Percentiles rank a stretch among this genome's conserved stretches.
phyloP scores from a whole-genome alignment of 2,888 invertebrate species.

The Caprella mutica region DNA sequence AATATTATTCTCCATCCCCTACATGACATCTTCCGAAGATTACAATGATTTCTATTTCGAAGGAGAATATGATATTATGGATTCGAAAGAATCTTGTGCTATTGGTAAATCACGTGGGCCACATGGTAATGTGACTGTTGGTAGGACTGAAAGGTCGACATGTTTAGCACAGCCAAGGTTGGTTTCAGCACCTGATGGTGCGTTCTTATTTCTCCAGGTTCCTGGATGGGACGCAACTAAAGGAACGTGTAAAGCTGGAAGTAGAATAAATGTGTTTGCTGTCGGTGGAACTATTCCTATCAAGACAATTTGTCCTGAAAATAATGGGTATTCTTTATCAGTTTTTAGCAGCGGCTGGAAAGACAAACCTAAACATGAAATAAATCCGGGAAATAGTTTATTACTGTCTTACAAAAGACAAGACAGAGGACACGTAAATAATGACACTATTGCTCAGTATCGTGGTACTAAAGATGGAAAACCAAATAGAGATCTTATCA shows the following conservation, averaged over 20 bases:
- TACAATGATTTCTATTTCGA: slow-evolving; percentile 68
- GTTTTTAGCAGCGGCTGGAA: slow-evolving; percentile 31
- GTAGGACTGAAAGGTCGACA: slow-evolving; percentile 5
- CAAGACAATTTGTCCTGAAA: slow-evolving; percentile 22
- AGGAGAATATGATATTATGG: slow-evolving; percentile 41
- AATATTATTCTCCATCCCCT: slow-evolving; percentile 58
- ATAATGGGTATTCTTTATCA: slow-evolving; percentile 7
- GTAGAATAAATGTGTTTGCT: slow-evolving; percentile 28
- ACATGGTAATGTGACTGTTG: slow-evolving; percentile 27
- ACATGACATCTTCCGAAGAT: slow-evolving; percentile 71
- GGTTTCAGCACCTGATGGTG: slow-evolving; percentile 20
- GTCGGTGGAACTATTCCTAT: slow-evolving; percentile 21
- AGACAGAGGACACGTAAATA: not conserved
- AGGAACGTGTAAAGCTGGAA: slow-evolving; percentile 15
- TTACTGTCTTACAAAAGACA: not conserved
- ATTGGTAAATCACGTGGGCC: not conserved
- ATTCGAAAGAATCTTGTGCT: not conserved
- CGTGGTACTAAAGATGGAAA: not conserved
- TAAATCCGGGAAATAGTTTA: slow-evolving; percentile 5
- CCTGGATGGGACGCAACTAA: slow-evolving; percentile 16
- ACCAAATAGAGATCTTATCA: slow-evolving; percentile 51
- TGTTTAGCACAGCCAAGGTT: slow-evolving; percentile 20
- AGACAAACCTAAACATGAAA: slow-evolving; percentile 8
- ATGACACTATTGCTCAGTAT: slow-evolving; percentile 8
- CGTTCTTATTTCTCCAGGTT: slow-evolving; percentile 23